Evolutionary conservation across 1,140 invertebrate genomes (phyloP).

Genomic region (Ceratosolen fusciceps): DNA sequence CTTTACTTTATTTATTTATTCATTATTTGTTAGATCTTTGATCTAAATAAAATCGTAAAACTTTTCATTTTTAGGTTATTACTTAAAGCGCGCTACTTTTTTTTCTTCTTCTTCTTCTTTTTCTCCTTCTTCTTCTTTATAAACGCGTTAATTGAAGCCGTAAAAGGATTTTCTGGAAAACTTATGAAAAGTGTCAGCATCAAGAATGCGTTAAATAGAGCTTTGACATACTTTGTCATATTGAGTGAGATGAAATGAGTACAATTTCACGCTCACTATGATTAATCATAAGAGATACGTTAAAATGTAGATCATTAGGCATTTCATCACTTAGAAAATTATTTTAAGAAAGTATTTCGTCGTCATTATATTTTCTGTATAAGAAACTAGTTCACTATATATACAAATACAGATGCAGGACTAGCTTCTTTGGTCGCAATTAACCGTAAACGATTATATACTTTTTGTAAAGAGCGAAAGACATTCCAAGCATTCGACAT

Average conservation of each 20-base stretch:
- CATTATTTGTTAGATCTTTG: too few relatives aligned
- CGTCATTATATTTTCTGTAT: background rate
- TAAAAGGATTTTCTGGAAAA: conserved; percentile 1
- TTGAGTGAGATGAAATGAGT: background rate
- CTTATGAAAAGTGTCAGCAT: background rate
- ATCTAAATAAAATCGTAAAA: too few relatives aligned
- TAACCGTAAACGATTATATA: background rate
- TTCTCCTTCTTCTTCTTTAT: too few relatives aligned
- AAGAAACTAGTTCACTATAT: background rate
- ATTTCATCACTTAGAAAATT: background rate
- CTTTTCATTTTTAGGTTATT: too few relatives aligned
- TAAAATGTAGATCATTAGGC: background rate
- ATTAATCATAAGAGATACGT: conserved; percentile 6
- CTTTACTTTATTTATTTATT: too few relatives aligned
- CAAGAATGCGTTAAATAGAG: conserved; percentile 40
- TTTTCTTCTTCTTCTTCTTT: too few relatives aligned
- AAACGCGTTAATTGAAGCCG: background rate
- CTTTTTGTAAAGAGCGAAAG: background rate
- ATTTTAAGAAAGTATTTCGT: background rate
- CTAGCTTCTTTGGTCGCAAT: too few relatives aligned
- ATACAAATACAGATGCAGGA: too few relatives aligned
- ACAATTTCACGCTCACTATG: conserved; percentile 23
- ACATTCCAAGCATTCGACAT: too few relatives aligned
- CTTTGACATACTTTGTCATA: conserved; percentile 22
- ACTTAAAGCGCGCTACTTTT: too few relatives aligned